Evolutionary conservation across 2,113 vertebrate species (phyloP), one percentile per base, ranked within the genome.

Genomic region (Tetraodon nigroviridis): DNA sequence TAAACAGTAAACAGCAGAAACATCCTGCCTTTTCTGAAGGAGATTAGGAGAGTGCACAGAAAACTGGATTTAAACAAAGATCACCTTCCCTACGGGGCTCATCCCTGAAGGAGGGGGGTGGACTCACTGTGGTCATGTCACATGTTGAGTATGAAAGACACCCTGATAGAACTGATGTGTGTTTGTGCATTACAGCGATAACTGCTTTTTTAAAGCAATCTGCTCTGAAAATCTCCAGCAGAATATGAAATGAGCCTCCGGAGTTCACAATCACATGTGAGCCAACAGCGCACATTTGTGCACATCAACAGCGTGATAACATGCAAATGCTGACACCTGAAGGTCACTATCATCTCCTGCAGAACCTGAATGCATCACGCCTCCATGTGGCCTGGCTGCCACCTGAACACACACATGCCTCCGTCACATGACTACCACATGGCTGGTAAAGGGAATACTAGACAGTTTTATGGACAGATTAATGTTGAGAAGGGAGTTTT

Each of bases 51-150:
- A 51, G 76, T 64, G 51, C 64, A 62, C 78, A 75, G 74, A 75
- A 73, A 69, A 81, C 63, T 81, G 68, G 72, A 87, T 86, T 83
- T 84, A 83, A 86, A 85, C 83, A 87, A 74, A 83, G 81, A 84
- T 79, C 76, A 55, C 68, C 78, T 80, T 74, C 79, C 75, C 76
- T 27, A 18, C 49, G 27, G 81, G 58, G 54, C 57, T 53, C 70
- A 57, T 67, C 63, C 69, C 64, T 49, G 69, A 79, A 79, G 68
- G 55, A 73, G 67, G 63, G 63, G 62, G 64, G 58, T 18, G 27
- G 64, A 74, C 51, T 61, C 32, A 16, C 66, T 50, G 54, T 53
- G 57, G 56, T 58, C 61, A 27, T 46, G 56, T 24, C 41, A 47
- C 0, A 21, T 19, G 56, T 22, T 37, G 32, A 37, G 32, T 37